Base-by-base conservation (phyloP, 2,113 vertebrate genomes). In the Carollia perspicillata region DNA sequence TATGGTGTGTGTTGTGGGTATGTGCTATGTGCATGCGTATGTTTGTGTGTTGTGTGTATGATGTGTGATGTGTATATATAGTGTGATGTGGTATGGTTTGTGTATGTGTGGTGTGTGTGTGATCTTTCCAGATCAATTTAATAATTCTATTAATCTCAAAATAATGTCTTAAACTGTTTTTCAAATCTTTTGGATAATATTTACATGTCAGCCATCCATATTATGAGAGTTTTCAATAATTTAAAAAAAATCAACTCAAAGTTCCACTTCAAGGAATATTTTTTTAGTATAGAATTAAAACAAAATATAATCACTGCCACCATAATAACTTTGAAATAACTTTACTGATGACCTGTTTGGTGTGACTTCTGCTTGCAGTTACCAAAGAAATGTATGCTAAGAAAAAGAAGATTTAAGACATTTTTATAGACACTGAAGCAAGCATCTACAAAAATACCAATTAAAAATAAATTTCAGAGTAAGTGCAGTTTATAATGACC, bases 321-420 rank as follows among this genome's bases (percentile, higher is more conserved):
- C 9, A 78, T 90, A 92, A 94, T 74, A 89, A 26, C 78, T 85
- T 90, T 79, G 83, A 66, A 97, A 78, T 91, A 84, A 84, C 83
- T 93, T 65, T 69, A 65, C 33, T 75, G 95, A 74, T 93, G 37
- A 78, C 30, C 81, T 58, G 13, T 40, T 66, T n/a, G 47, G 35
- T 53, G 18, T 85, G n/a, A 97, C 94, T 80, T 95, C 69, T 96
- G 22, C 49, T 88, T 0, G 0, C 7, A 90, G 35, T 68, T 81
- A 71, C 17, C 5, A 66, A 69, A 89, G 89, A 37, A 71, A n/a
- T 5, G 44, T 8, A 85, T 10, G 13, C 13, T 26, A 68, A 84
- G 44, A 84, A 72, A 74, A 69, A 42, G 71, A 44, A 44, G 26
- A 75, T 26, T 28, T 51, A 44, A 75, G 58, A 55, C 42, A 58